Evolutionary conservation across 2,888 invertebrate species (phyloP).

Genomic region (Labia minor): DNA sequence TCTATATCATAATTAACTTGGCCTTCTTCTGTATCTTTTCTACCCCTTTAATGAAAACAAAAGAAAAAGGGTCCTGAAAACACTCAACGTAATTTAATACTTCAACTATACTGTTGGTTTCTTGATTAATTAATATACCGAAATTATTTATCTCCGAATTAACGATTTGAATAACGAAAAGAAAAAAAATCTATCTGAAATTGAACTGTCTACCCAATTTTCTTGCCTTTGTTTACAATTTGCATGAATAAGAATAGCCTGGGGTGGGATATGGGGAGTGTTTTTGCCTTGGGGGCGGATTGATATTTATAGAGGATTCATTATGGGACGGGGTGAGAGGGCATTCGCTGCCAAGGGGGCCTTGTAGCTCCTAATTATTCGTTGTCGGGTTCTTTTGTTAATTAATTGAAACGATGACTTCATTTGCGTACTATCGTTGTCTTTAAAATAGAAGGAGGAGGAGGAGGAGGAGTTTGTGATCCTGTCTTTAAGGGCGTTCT

Average conservation of each 20-base stretch:
- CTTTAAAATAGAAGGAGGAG: too few relatives aligned
- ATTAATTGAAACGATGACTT: slow-evolving; percentile 7
- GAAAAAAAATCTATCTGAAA: not conserved
- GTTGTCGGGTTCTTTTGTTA: not conserved
- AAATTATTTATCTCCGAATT: not conserved
- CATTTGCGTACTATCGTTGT: not conserved
- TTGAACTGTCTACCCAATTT: slow-evolving; percentile 3
- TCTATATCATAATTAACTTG: not conserved
- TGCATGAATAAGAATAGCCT: not conserved
- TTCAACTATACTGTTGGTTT: not conserved
- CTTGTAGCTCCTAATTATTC: slow-evolving; percentile 3
- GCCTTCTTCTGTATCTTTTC: not conserved
- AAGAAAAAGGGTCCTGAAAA: not conserved
- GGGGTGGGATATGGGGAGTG: not conserved
- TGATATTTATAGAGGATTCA: slow-evolving; percentile 13
- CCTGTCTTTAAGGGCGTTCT: not conserved
- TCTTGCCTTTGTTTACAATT: slow-evolving; percentile 4
- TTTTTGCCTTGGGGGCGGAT: not conserved
- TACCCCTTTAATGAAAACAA: not conserved
- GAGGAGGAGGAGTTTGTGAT: not conserved
- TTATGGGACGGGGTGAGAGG: not conserved
- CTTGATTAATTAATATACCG: slow-evolving; percentile 4
- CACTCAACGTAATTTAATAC: not conserved
- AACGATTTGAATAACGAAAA: slow-evolving; percentile 4
- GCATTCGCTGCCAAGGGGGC: not conserved